Base-by-base conservation (phyloP, 2,113 vertebrate genomes). In the Pipa parva region DNA sequence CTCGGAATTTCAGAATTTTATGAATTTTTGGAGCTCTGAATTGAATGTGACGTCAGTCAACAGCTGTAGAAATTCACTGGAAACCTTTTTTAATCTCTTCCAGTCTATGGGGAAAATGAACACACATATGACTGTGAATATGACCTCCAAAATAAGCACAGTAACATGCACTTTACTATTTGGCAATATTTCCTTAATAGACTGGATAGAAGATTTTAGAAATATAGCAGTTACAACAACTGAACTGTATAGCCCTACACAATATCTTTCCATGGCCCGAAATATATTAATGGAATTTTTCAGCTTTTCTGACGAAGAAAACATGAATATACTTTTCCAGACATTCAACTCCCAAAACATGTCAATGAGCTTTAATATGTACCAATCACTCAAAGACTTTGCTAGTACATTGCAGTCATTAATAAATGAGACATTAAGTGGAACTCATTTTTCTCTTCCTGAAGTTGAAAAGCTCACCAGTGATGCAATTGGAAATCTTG, bases 11-110 rank as follows among this genome's bases (percentile, higher is more conserved):
- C 11, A 8, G 9, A 51, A 59, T 28, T 4, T 58, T 51, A 50
- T 60, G 12, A 39, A 28, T 28, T 11, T 25, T 7, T 3, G 15
- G 22, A 37, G 7, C 27, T 59, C n/a, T 17, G n/a, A 49, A 42
- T 6, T 27, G 10, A 73, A 65, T 52, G 4, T 10, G 29, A 72
- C 65, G 4, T 73, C 62, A 37, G 27, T 48, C 17, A 63, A 59
- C 22, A 64, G 6, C 5, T 78, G 69, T 55, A 63, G 56, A 71
- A 55, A 2, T 48, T 80, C 37, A 68, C 56, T 70, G 75, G 72
- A 63, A 60, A 78, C 46, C 9, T 75, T 77, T 50, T 27, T 31
- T 50, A 56, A 0, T 4, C 73, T 9, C 71, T 76, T 66, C 56
- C 65, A 62, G 72, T 78, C 39, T 75, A 77, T 76, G 26, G 18